Percentiles rank a stretch among this genome's conserved stretches.
Evolutionary conservation across 2,113 vertebrate species (phyloP).

Genomic region (Leptosomus discolor): DNA sequence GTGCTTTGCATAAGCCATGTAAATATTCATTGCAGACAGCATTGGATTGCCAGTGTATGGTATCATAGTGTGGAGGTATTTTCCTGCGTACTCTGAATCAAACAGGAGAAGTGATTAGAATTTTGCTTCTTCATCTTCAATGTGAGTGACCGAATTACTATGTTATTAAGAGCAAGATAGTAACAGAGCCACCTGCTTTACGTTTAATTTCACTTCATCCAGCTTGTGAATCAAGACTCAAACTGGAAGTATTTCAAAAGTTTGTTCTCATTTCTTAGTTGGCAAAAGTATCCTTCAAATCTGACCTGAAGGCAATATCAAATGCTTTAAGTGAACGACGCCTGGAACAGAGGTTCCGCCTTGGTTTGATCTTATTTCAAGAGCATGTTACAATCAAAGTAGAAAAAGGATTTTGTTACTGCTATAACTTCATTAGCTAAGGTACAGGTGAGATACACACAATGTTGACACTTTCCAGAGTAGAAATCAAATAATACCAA

Average conservation of each 20-base stretch:
- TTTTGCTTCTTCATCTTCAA: neutral
- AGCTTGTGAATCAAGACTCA: neutral
- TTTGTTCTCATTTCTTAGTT: neutral
- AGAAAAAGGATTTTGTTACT: neutral
- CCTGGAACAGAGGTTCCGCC: neutral
- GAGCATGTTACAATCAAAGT: neutral
- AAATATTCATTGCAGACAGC: neutral
- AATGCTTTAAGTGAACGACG: neutral
- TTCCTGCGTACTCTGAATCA: neutral
- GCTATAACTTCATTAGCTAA: neutral
- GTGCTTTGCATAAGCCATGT: neutral
- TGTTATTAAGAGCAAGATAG: neutral
- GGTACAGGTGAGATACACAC: fast-evolving
- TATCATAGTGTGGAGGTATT: neutral
- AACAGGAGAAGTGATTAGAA: neutral
- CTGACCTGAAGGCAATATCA: neutral
- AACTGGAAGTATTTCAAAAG: neutral
- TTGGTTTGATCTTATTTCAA: neutral
- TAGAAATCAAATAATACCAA: neutral
- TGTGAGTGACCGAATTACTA: neutral
- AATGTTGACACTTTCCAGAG: neutral
- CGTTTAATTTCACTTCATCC: neutral
- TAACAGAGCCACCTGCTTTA: neutral
- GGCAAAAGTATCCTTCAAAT: neutral
- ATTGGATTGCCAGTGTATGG: neutral